Base-by-base conservation (phyloP, 2,113 vertebrate species). In the Oreamnos americanus region DNA sequence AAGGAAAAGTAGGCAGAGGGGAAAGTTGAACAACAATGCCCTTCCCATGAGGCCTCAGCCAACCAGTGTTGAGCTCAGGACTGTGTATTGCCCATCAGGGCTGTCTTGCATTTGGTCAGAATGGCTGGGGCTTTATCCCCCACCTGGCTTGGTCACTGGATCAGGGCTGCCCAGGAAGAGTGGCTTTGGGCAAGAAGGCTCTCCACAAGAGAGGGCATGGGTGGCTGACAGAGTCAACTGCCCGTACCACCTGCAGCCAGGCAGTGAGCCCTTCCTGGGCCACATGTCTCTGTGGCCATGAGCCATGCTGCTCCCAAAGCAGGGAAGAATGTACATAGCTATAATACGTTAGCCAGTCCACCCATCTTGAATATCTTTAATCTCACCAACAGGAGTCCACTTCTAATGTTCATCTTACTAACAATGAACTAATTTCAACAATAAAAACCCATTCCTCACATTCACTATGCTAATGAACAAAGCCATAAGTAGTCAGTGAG, bases 381-480 rank as follows among this genome's bases (percentile, higher is more conserved):
- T 79, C 71, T 92, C 53, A 85, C 78, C 28, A 47, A 30, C 0
- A 6, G 49, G 43, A 94, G 23, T 85, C 15, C 53, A 67, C 49
- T 96, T 95, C 85, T 85, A 76, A 93, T n/a, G 43, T 81, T 60
- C 36, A 21, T 93, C 3, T 23, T 74, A 76, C 60, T 92, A 93
- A 82, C 47, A 91, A 90, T 19, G 26, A 78, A 45, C 57, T 85
- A 81, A 94, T 93, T 90, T 95, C 23, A 39, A 94, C 82, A 94
- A 78, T 96, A 87, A 91, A 95, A 92, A 87, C 81, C 76, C 85
- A 94, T 85, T 97, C 87, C 74, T 94, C 93, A 88, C 91, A 47
- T 47, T 81, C 82, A 30, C 55, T 82, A 6, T 49, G 89, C 89
- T 88, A 87, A 94, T 82, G 55, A 79, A 53, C 36, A 81, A 84